Base-by-base conservation (phyloP, 2,113 vertebrate genomes). In the Laticauda colubrina region DNA sequence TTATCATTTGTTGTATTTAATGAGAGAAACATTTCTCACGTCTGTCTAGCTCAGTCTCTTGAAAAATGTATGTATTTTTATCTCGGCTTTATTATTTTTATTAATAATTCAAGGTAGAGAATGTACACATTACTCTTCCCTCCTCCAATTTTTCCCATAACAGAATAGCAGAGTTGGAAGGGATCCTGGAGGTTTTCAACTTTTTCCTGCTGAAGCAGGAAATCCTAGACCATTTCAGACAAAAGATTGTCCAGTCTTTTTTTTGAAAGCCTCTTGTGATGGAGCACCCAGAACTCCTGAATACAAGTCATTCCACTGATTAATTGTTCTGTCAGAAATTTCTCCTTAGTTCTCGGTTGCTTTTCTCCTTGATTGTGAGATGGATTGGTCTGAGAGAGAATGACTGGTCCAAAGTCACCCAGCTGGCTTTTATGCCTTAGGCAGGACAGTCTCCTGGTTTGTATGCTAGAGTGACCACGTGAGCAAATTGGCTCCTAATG, bases 401-500 rank as follows among this genome's bases (percentile, higher is more conserved):
- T 4, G 24, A 61, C 26, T 61, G 55, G 59, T 26, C 10, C 24
- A 61, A 61, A 61, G 10, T 61, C 59, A 61, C 24, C 26, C 26
- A 11, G 26, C 26, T 61, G 59, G 24, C 10, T 61, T 61, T 61
- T 61, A 61, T 11, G 10, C 10, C 59, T 61, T 61, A 29, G 59
- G 59, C 24, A 61, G 59, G 24, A 29, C 26, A 61, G 24, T 61
- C 59, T 61, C 24, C 8, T 61, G 57, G 23, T 61, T 61, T 11
- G 3, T 61, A 61, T 61, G 59, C 26, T 61, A 9, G 24, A 29
- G 59, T 61, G 29, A 61, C 26, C 59, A 61, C 59, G 12, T 29
- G 59, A 61, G 26, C 59, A 61, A 61, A 29, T 24, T 61, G 10
- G 24, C 26, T 29, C 88, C 91, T 94, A 95, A 95, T 89, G 91